These are phyloP conservation scores for Cochlearius cochlearius DNA, from an alignment of 2,113 vertebrate genomes.

Conservation along the genomic window DNA sequence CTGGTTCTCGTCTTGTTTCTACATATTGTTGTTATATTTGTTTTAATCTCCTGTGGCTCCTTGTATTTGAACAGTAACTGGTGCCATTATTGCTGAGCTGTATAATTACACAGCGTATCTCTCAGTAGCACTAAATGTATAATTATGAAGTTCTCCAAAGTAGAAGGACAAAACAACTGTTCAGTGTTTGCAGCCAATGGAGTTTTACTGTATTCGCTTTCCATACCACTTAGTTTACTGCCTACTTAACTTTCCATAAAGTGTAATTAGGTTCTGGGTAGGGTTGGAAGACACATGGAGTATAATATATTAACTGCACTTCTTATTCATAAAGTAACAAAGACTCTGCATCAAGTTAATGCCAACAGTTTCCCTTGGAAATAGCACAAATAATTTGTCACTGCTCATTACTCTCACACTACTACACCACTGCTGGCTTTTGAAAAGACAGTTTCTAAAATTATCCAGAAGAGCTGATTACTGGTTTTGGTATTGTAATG, in stretches of 20 bases:
- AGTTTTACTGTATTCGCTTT: constrained; percentile 1
- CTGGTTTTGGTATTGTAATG: constrained; percentile 8
- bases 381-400: constrained; percentile 70
- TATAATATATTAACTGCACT: constrained; percentile 64
- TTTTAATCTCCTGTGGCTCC: constrained; percentile 52
- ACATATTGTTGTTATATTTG: constrained; percentile 17
- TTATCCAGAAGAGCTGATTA: constrained; percentile 57
- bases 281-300: constrained; percentile 52
- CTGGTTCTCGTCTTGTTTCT: constrained; percentile 15
- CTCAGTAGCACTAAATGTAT: constrained; percentile 63
- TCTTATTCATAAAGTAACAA: constrained; percentile 66
- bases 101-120: constrained; percentile 66
- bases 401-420: constrained; percentile 24
- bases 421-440: constrained; percentile 43
- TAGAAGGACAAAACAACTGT: constrained; percentile 57
- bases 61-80: constrained; percentile 55
- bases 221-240: constrained; percentile 47
- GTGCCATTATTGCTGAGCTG: constrained; percentile 57
- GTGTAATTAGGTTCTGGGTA: constrained; percentile 61
- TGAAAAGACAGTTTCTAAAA: constrained; percentile 66
- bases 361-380: constrained; percentile 54
- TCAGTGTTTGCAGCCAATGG: constrained; percentile 31
- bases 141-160: constrained; percentile 71
- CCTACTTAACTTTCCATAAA: constrained; percentile 64
- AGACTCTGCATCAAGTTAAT: constrained; percentile 44